These are phyloP conservation scores for Caenorhabditis auriculariae DNA, from an alignment of 2,888 invertebrate genomes.

Conservation along the genomic window DNA sequence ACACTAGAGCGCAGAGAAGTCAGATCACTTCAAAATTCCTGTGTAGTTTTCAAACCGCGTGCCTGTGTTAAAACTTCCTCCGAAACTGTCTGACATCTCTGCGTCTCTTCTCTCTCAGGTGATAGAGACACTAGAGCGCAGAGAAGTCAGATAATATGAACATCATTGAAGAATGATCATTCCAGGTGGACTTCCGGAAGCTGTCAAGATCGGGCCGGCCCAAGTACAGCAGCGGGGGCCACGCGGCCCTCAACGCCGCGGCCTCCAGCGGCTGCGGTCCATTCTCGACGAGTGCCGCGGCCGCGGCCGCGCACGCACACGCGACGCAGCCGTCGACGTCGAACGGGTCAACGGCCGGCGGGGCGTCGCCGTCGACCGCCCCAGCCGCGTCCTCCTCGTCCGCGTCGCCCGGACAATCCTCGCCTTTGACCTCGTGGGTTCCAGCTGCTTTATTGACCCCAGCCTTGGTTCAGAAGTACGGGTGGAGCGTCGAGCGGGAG, in stretches of 20 bases:
- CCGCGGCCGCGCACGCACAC: constrained; percentile 47
- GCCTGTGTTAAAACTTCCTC: too few species aligned
- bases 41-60: too few species aligned
- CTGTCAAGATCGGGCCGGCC: constrained; percentile 71
- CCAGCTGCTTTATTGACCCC: neutral
- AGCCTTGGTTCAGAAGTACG: constrained; percentile 1
- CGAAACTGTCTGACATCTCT: too few species aligned
- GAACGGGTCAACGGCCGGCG: constrained; percentile 27
- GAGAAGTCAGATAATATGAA: too few species aligned
- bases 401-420: too few species aligned
- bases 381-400: too few species aligned
- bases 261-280: constrained; percentile 33
- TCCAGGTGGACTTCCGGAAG: constrained; percentile 93
- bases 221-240: constrained; percentile 57
- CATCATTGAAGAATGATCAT: neutral
- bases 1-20: too few species aligned
- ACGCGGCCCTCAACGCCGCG: constrained; percentile 45
- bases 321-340: constrained; percentile 45
- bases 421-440: too few species aligned
- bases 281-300: constrained; percentile 43
- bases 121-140: too few species aligned
- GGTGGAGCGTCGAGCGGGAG: constrained; percentile 11
- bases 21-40: too few species aligned
- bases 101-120: too few species aligned
- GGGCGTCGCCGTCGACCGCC: neutral